Percentiles rank a stretch among this genome's conserved stretches.
These are phyloP conservation scores for Anguilla japonica DNA, from an alignment of 2,113 vertebrate genomes.

Conservation along the genomic window DNA sequence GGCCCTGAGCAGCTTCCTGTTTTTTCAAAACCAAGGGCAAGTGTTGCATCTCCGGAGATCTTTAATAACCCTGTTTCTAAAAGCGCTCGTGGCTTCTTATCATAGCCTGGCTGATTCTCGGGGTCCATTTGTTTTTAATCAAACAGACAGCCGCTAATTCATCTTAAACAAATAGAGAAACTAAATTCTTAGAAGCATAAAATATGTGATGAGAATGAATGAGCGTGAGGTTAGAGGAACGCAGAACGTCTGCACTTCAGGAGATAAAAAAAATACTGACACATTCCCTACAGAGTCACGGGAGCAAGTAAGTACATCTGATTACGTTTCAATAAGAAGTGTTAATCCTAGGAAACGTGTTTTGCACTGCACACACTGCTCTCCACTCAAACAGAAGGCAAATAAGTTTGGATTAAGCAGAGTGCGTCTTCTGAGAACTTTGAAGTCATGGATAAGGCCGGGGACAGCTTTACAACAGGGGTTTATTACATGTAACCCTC, in stretches of 20 bases:
- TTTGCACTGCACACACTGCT: neutral
- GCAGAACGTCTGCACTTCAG: neutral
- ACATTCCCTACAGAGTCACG: neutral
- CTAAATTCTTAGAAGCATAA: neutral
- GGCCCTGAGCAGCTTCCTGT: constrained; percentile 34
- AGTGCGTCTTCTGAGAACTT: neutral
- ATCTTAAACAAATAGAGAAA: neutral
- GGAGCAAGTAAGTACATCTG: neutral
- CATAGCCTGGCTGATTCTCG: neutral
- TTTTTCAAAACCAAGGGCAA: constrained; percentile 15
- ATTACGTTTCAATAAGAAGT: constrained; percentile 9
- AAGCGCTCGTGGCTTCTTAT: neutral
- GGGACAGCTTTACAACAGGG: neutral
- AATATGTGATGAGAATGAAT: neutral
- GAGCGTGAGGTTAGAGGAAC: neutral
- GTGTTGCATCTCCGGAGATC: neutral
- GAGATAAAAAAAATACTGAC: neutral
- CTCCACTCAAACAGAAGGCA: neutral
- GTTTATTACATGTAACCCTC: neutral
- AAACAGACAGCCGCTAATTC: neutral
- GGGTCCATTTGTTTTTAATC: neutral
- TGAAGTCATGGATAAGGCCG: neutral
- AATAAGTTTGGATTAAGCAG: neutral
- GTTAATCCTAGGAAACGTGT: neutral
- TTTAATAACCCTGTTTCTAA: neutral